Conservation (phyloP, 2,797 vertebrate genomes). For the Lithobates pipiens region DNA sequence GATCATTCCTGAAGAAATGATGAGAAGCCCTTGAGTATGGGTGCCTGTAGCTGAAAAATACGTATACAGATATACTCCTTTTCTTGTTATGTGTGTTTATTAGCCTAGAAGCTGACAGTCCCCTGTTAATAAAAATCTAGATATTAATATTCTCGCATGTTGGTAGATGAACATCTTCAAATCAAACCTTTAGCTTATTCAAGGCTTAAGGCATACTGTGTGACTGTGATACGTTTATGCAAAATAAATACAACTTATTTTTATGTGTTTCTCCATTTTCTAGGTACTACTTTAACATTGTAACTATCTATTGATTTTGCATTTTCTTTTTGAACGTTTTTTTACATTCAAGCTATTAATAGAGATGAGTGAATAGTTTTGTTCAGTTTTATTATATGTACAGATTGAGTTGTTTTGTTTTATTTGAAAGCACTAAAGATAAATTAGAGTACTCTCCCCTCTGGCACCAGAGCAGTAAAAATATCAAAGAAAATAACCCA, state of each 20-base stretch:
- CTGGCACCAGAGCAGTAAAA: conserved; percentile 43
- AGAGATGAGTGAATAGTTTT: conserved; percentile 52
- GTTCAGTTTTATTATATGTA: conserved; percentile 38
- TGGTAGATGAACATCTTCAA: not conserved
- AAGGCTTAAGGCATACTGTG: not conserved
- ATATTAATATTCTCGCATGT: conserved; percentile 1
- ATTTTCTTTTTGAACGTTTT: conserved; percentile 15
- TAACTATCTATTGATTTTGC: conserved; percentile 45
- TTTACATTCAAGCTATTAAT: conserved; percentile 45
- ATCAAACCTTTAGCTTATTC: not conserved
- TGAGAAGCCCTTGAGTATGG: not conserved
- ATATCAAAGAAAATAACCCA: conserved; percentile 51
- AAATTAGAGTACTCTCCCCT: conserved; percentile 44
- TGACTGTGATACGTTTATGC: conserved; percentile 9
- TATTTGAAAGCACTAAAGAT: conserved; percentile 47
- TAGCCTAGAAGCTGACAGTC: not conserved
- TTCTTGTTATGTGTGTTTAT: conserved; percentile 1
- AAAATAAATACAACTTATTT: conserved; percentile 39
- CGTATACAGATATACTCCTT: not conserved
- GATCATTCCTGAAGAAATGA: not conserved
- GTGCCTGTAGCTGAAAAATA: not conserved
- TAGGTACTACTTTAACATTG: conserved; percentile 9
- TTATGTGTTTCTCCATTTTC: conserved; percentile 5
- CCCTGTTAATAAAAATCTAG: conserved; percentile 2
- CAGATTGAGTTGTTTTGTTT: conserved; percentile 28